phyloP scores from a whole-genome alignment of 2,797 vertebrate genomes.

The Paratrypauchen microcephalus region DNA sequence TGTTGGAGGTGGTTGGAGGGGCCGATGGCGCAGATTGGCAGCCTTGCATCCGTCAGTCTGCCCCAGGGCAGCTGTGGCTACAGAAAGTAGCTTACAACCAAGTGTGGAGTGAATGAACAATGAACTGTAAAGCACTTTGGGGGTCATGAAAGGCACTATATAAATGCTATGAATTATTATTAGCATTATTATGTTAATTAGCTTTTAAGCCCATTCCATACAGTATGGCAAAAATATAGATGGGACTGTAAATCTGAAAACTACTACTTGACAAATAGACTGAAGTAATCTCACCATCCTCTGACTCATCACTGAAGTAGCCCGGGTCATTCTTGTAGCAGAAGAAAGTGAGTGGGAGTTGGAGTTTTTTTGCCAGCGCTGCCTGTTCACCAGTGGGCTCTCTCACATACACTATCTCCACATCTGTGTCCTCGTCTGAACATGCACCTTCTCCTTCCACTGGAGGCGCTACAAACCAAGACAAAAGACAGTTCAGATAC shows the following conservation, averaged over 20 bases:
- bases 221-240: neutral
- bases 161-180: too few species aligned
- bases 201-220: neutral
- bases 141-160: too few species aligned
- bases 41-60: too few species aligned
- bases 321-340: slow-evolving; percentile 92
- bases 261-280: neutral
- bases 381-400: slow-evolving; percentile 87
- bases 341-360: slow-evolving; percentile 92
- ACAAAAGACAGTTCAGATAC: slow-evolving; percentile 8
- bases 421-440: slow-evolving; percentile 64
- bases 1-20: too few species aligned
- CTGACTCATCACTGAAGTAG: slow-evolving; percentile 86
- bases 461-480: slow-evolving; percentile 47
- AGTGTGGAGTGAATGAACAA: too few species aligned
- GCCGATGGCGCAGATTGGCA: too few species aligned
- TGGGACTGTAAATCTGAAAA: neutral
- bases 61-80: too few species aligned
- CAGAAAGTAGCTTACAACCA: too few species aligned
- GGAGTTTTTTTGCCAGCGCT: slow-evolving; percentile 82
- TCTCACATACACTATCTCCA: slow-evolving; percentile 85
- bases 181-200: too few species aligned
- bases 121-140: too few species aligned
- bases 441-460: slow-evolving; percentile 39
- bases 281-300: slow-evolving; percentile 83